These are phyloP conservation scores for Napeogenes inachia DNA, from an alignment of 2,888 invertebrate genomes.

Conservation along the genomic window DNA sequence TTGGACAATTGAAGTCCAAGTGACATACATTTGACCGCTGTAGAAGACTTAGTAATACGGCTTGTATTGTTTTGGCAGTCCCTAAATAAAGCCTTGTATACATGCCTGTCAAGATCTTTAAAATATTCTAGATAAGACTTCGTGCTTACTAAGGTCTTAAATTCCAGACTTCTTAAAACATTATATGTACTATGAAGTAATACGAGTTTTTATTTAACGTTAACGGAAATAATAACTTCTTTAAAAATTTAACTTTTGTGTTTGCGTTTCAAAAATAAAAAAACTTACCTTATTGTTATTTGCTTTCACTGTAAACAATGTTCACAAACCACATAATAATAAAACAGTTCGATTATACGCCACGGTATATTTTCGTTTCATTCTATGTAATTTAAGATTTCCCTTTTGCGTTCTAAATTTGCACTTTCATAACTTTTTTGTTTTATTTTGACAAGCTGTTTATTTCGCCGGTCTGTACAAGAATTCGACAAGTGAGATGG, in stretches of 20 bases:
- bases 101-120: too few species aligned
- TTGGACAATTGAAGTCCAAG: not conserved
- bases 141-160: too few species aligned
- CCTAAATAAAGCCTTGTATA: too few species aligned
- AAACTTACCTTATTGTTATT: slow-evolving; percentile 30
- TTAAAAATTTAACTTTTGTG: too few species aligned
- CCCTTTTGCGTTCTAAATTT: slow-evolving; percentile 9
- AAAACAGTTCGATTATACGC: slow-evolving; percentile 10
- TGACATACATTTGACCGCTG: not conserved
- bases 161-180: too few species aligned
- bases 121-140: too few species aligned
- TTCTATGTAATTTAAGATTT: slow-evolving; percentile 13
- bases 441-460: slow-evolving; percentile 11
- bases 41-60: not conserved
- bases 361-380: slow-evolving; percentile 12
- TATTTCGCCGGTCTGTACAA: slow-evolving; percentile 12
- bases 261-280: not conserved
- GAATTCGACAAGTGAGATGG: slow-evolving; percentile 15
- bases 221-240: too few species aligned
- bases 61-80: not conserved
- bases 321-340: slow-evolving; percentile 17
- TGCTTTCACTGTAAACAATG: slow-evolving; percentile 28
- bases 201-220: too few species aligned
- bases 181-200: too few species aligned
- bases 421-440: slow-evolving; percentile 10